Conservation (phyloP, 2,888 invertebrate genomes). For the Eupithecia subumbrata region DNA sequence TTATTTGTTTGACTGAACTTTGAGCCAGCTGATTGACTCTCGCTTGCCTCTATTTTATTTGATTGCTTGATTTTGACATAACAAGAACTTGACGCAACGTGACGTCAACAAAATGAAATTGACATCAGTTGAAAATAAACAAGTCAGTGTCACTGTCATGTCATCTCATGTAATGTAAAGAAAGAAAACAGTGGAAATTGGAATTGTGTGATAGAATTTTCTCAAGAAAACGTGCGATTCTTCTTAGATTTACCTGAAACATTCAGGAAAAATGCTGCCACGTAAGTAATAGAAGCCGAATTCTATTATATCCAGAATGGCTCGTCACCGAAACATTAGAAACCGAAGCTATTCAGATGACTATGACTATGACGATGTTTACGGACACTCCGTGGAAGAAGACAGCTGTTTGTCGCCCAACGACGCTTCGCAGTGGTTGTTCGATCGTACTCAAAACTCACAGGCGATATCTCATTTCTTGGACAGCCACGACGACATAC, state of each 20-base stretch:
- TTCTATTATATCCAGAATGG: slow-evolving; percentile 82
- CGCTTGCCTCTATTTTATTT: not conserved
- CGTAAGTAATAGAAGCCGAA: slow-evolving; percentile 19
- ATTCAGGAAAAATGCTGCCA: slow-evolving; percentile 25
- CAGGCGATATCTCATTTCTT: slow-evolving; percentile 90
- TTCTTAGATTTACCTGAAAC: slow-evolving; percentile 34
- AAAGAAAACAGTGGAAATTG: not conserved
- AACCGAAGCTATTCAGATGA: slow-evolving; percentile 94
- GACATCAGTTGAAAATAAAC: not conserved
- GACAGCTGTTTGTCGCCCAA: slow-evolving; percentile 95
- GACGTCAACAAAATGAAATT: not conserved
- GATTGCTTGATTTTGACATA: not conserved
- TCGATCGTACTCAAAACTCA: slow-evolving; percentile 89
- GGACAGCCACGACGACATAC: slow-evolving; percentile 89
- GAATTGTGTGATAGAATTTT: slow-evolving; percentile 16
- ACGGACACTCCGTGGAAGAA: slow-evolving; percentile 97
- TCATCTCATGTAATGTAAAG: not conserved
- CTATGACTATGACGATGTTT: slow-evolving; percentile 95
- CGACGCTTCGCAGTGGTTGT: slow-evolving; percentile 93
- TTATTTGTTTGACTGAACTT: not conserved
- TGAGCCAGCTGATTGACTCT: not conserved
- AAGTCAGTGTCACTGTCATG: not conserved
- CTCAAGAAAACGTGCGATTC: slow-evolving; percentile 52
- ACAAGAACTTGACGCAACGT: not conserved
- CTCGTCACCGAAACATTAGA: slow-evolving; percentile 93